Percentiles rank a stretch among this genome's conserved stretches.
Conservation (phyloP, 2,113 vertebrate species). For the Lethenteron camtschaticum region DNA sequence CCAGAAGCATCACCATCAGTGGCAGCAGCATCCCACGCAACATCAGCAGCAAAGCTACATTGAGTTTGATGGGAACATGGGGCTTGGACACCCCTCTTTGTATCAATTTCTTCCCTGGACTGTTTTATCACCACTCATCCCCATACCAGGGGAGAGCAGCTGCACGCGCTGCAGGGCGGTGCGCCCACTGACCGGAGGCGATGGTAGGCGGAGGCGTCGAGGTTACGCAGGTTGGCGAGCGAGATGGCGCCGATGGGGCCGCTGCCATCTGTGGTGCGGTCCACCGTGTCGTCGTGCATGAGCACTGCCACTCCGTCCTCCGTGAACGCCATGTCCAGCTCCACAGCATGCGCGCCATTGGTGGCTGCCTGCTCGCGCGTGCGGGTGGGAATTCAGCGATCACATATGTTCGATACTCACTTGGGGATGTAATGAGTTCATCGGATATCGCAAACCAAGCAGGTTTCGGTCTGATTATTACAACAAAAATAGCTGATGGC, state of each 20-base stretch:
- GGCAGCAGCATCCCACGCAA: no score
- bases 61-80: no score
- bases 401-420: no score
- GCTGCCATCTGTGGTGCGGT: slow-evolving; percentile 65
- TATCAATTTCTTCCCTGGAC: no score
- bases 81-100: no score
- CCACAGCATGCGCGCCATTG: slow-evolving; percentile 64
- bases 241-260: slow-evolving; percentile 41
- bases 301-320: slow-evolving; percentile 61
- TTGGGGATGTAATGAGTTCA: no score
- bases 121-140: no score
- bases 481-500: no score
- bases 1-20: no score
- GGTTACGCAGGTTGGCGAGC: slow-evolving; percentile 39
- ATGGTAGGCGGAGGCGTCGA: slow-evolving; percentile 70
- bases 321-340: slow-evolving; percentile 77
- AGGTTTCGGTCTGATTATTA: no score
- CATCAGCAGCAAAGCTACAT: no score
- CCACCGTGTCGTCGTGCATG: slow-evolving; percentile 76
- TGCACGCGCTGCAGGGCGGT: neutral
- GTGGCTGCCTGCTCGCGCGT: slow-evolving; percentile 42
- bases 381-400: neutral
- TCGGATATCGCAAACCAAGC: no score
- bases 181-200: slow-evolving; percentile 33
- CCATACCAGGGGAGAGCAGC: neutral